Evolutionary conservation across 92 coral and sea anemone genomes (phyloP), one percentile per base, ranked within the genome.

Genomic region (Zoanthus gigantus): DNA sequence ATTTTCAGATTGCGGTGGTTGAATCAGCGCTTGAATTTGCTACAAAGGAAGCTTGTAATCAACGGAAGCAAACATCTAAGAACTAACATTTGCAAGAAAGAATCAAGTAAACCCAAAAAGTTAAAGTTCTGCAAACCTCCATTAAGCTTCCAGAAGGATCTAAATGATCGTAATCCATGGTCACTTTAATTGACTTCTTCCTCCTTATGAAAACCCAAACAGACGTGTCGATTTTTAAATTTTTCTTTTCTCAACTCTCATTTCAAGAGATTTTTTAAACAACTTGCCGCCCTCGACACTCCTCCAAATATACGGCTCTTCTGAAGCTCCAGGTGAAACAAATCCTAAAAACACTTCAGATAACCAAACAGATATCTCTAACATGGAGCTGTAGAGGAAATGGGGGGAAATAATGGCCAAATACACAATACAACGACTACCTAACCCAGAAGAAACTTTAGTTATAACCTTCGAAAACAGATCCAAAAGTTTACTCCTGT

Each of bases 21-120:
- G 99, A 71, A 97, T 96, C 61, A 97, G 91, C 78, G 99, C 99
- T 94, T 97, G 99, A 69, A 97, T 97, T 94, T 94, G 93, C 99
- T 97, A 72, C 72, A 82, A 92, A 47, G 29, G 65, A 91, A 78
- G 67, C 45, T 60, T 76, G 82, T 78, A 77, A 83, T 69, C 75
- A 88, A 77, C 75, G 66, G 48, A 30, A 77, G 72, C 53, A 86
- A 82, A 78, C 73, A 65, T 65, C 54, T 74, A 57, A 85, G 73
- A 86, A 79, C 67, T 82, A 86, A 73, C 83, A 83, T 86, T 76
- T 72, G 86, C 28, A 17, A 50, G 23, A 53, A 63, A 71, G 75
- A 57, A 72, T 31, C 9, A 73, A 44, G 60, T 69, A 31, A 89
- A 18, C 14, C 85, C 82, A 63, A 75, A 61, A 72, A 63, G 34